phyloP scores from a whole-genome alignment of 2,888 invertebrate species.

The Drosophila pegasa region DNA sequence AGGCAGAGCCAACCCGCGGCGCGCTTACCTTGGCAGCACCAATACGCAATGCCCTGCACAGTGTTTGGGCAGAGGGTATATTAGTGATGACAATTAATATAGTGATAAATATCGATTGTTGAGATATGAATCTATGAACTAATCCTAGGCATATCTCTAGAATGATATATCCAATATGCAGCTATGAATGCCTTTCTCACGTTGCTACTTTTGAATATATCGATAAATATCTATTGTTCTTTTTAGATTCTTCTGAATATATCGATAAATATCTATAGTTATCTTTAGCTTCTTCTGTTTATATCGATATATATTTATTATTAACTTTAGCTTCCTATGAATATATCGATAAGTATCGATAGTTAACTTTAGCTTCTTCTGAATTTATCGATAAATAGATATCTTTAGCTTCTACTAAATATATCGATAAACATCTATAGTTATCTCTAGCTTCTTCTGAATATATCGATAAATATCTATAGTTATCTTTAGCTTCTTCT shows the following conservation, averaged over 20 bases:
- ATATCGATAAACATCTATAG: too few species aligned
- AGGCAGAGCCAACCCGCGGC: not conserved
- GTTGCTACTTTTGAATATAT: not conserved
- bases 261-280: not conserved
- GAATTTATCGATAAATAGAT: not conserved
- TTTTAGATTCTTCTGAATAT: too few species aligned
- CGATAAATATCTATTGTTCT: not conserved
- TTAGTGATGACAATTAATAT: not conserved
- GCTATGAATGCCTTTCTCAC: too few species aligned
- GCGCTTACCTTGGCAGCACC: constrained; percentile 33
- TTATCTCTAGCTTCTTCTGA: too few species aligned
- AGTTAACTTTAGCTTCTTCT: not conserved
- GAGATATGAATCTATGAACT: too few species aligned
- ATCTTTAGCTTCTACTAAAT: too few species aligned
- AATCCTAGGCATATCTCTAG: not conserved
- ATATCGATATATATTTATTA: too few species aligned
- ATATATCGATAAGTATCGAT: not conserved
- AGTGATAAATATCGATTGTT: not conserved
- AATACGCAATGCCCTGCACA: not conserved
- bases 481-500: too few species aligned
- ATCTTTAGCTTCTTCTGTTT: too few species aligned
- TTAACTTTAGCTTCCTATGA: not conserved
- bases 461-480: too few species aligned
- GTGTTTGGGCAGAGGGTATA: not conserved
- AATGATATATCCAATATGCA: too few species aligned